Percentiles rank a stretch among this genome's conserved stretches.
phyloP scores from a whole-genome alignment of 2,113 vertebrate species.

The Rhea americana region DNA sequence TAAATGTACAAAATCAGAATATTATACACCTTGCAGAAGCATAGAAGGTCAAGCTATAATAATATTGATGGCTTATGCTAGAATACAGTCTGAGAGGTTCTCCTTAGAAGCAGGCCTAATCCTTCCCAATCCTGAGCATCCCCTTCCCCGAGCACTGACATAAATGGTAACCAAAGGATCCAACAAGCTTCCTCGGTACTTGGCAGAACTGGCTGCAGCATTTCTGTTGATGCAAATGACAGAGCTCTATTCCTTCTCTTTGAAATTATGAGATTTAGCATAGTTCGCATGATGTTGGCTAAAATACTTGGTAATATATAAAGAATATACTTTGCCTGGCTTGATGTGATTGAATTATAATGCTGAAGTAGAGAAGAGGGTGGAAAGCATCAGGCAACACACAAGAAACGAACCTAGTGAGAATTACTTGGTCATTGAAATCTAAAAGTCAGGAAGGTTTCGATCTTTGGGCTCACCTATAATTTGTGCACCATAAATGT shows the following conservation, averaged over 20 bases:
- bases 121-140: neutral
- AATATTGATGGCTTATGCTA: neutral
- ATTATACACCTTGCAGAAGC: neutral
- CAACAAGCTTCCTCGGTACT: neutral
- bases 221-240: neutral
- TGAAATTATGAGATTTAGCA: neutral
- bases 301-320: neutral
- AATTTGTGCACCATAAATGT: slow-evolving; percentile 90
- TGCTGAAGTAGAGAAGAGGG: neutral
- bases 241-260: neutral
- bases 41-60: neutral
- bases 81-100: neutral
- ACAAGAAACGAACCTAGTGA: slow-evolving; percentile 58
- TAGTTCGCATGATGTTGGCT: neutral
- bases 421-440: slow-evolving; percentile 76
- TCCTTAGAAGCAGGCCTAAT: slow-evolving; percentile 29
- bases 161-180: neutral
- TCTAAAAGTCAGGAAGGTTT: slow-evolving; percentile 82
- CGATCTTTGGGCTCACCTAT: slow-evolving; percentile 87
- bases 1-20: neutral
- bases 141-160: neutral
- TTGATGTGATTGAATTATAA: neutral
- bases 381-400: slow-evolving; percentile 25
- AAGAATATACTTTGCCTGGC: neutral
- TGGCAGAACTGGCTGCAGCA: neutral